phyloP scores from a whole-genome alignment of 1,140 invertebrate genomes.

The Drosophila pallidifrons region DNA sequence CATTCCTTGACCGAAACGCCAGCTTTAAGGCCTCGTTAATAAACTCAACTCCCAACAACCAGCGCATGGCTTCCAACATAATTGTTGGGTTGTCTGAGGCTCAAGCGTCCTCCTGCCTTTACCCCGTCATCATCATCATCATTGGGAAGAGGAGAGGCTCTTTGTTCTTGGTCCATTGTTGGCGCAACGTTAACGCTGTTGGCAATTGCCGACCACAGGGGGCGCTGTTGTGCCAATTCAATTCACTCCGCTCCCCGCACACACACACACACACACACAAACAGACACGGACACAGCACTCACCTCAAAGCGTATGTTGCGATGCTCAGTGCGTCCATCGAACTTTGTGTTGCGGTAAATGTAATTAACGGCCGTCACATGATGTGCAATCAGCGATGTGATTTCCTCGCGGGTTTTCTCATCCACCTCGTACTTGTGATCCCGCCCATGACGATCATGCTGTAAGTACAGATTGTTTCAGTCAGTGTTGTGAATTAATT shows the following conservation, averaged over 20 bases:
- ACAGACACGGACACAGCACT: constrained; percentile 78
- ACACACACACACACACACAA: neutral
- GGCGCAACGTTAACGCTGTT: constrained; percentile 26
- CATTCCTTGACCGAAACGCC: neutral
- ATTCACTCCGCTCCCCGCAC: neutral
- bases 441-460: constrained; percentile 90
- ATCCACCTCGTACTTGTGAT: constrained; percentile 86
- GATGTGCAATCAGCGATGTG: constrained; percentile 97
- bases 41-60: constrained; percentile 1
- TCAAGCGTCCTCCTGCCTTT: constrained; percentile 7
- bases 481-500: constrained; percentile 35
- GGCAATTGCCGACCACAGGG: constrained; percentile 17
- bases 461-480: constrained; percentile 80
- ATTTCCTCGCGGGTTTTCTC: constrained; percentile 98
- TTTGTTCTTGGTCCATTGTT: constrained; percentile 45
- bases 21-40: constrained; percentile 5
- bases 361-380: constrained; percentile 99
- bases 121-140: neutral
- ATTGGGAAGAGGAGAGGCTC: neutral
- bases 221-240: constrained; percentile 12
- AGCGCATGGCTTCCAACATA: constrained; percentile 6
- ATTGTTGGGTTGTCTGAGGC: constrained; percentile 27
- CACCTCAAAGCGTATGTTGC: constrained; percentile 99
- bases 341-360: constrained; percentile 98
- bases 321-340: constrained; percentile 93